A percentile compares a stretch with the other conserved stretches of the same genome.
Evolutionary conservation across 2,888 invertebrate species (phyloP).

Genomic region (Falcaria lacertinaria): DNA sequence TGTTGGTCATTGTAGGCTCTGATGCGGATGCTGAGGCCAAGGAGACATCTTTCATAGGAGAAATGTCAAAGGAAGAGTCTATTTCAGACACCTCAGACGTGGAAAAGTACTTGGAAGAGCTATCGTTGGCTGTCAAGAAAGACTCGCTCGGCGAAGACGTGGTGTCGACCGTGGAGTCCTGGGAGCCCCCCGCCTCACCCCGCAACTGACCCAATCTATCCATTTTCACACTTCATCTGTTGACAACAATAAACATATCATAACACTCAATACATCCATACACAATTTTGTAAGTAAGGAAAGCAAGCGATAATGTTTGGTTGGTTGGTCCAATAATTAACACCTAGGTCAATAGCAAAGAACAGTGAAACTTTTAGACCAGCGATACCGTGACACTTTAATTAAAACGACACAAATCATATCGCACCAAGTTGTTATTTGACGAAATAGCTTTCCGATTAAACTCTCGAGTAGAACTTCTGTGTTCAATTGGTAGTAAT

Average conservation of each 20-base stretch:
- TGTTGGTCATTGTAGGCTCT: conserved; percentile 37
- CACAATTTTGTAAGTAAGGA: conserved; percentile 23
- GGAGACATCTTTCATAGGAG: conserved; percentile 55
- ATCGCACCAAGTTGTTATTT: conserved; percentile 32
- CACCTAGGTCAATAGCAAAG: conserved; percentile 72
- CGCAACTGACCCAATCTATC: conserved; percentile 72
- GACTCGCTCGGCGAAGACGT: conserved; percentile 60
- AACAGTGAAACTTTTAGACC: conserved; percentile 71
- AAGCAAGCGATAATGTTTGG: conserved; percentile 56
- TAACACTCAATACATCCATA: conserved; percentile 14
- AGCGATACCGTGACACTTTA: conserved; percentile 71
- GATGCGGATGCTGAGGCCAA: conserved; percentile 34
- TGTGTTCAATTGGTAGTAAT: conserved; percentile 9
- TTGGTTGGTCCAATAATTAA: conserved; percentile 64
- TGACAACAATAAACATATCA: conserved; percentile 40
- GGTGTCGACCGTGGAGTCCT: conserved; percentile 62
- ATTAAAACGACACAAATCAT: conserved; percentile 37
- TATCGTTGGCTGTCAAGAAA: conserved; percentile 68
- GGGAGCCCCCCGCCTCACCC: conserved; percentile 55
- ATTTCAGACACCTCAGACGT: conserved; percentile 66
- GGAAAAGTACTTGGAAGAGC: conserved; percentile 67
- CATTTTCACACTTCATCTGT: conserved; percentile 74
- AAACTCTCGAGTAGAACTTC: conserved; percentile 14
- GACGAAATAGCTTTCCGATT: conserved; percentile 26
- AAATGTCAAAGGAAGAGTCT: conserved; percentile 58